A percentile compares a stretch with the other conserved stretches of the same genome.
These are phyloP conservation scores for Drosophila baimaii DNA, from an alignment of 1,140 invertebrate species.

Conservation along the genomic window DNA sequence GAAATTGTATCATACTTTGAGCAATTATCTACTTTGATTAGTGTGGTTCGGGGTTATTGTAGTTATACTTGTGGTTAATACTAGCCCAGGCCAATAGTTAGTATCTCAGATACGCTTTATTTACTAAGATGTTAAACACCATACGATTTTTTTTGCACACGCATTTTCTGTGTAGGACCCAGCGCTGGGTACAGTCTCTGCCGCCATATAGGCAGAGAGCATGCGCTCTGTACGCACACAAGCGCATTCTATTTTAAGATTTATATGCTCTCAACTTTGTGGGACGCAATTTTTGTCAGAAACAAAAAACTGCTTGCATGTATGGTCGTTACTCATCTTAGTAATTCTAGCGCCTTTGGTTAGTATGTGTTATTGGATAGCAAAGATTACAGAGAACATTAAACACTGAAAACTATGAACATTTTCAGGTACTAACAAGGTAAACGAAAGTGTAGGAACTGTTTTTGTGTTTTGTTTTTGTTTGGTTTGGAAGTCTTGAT, in stretches of 20 bases:
- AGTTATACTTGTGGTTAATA: constrained; percentile 16
- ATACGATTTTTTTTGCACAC: no score
- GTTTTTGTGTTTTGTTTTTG: constrained; percentile 8
- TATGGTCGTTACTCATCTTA: no score
- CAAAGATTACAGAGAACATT: constrained; percentile 16
- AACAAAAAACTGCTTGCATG: no score
- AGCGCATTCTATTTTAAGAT: no score
- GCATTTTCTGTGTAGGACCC: no score
- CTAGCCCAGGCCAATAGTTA: constrained; percentile 17
- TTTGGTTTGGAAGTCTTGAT: constrained; percentile 57
- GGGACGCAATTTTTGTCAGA: no score
- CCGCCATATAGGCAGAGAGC: no score
- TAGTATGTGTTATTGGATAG: constrained; percentile 6
- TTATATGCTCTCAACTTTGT: no score
- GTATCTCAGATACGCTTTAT: not conserved
- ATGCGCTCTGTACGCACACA: no score
- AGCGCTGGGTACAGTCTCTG: no score
- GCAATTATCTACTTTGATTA: constrained; percentile 51
- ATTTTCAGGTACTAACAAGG: constrained; percentile 22
- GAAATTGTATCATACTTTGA: constrained; percentile 29
- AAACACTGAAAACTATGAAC: constrained; percentile 15
- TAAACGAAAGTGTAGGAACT: constrained; percentile 48
- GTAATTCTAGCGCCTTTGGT: no score
- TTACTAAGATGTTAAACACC: no score
- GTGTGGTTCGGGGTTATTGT: constrained; percentile 22